phyloP scores from a whole-genome alignment of 2,113 vertebrate genomes.

The Podarcis raffonei region DNA sequence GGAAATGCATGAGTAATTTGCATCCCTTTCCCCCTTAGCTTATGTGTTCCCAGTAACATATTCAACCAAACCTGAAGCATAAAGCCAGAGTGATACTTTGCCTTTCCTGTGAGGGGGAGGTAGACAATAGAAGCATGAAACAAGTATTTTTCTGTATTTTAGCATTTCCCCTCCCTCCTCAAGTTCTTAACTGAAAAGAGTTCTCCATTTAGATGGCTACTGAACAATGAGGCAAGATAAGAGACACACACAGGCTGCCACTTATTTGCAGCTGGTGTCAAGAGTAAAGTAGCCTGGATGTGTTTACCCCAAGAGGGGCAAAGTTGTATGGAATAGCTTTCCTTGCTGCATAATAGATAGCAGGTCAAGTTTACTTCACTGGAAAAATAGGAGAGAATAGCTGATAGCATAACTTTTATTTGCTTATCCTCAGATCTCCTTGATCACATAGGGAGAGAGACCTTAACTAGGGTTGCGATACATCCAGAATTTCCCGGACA shows the following conservation, averaged over 20 bases:
- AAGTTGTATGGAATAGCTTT: neutral
- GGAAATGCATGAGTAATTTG: neutral
- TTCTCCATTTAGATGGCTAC: no score
- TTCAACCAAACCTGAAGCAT: neutral
- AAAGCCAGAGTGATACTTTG: neutral
- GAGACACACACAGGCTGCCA: neutral
- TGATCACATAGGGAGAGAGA: neutral
- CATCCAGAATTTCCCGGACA: no score
- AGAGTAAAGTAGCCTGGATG: neutral
- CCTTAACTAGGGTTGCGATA: no score
- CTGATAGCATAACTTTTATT: neutral
- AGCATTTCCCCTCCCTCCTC: neutral
- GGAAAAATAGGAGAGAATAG: neutral
- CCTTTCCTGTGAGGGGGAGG: neutral
- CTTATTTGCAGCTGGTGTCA: constrained; percentile 36
- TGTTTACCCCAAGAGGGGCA: neutral
- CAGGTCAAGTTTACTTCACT: neutral
- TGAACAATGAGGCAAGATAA: neutral
- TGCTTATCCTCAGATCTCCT: neutral
- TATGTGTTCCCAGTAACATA: neutral
- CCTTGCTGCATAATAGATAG: neutral
- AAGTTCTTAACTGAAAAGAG: neutral
- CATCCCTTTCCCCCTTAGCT: neutral
- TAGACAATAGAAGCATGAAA: neutral
- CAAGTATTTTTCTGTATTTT: neutral